Evolutionary conservation across 2,888 invertebrate genomes (phyloP), one percentile per base, ranked within the genome.

Genomic region (Lamproptera curius): DNA sequence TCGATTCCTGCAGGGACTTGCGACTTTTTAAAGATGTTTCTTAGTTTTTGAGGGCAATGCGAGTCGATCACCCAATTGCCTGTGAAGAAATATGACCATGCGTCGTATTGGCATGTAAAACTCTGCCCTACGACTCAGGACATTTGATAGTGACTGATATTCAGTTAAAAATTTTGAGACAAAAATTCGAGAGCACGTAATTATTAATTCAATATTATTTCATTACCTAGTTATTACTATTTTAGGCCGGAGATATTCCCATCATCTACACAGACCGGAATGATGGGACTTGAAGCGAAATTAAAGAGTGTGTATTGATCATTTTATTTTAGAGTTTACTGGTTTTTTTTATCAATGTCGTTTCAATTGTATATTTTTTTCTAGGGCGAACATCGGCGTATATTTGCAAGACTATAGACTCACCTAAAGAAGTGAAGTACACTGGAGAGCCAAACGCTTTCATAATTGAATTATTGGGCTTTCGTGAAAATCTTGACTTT

Each of bases 381-480:
- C 15, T 47, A 76, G 77, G 50, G 15, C 62, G 46, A 42, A 54
- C 49, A 14, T 56, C 64, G 6, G 11, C 39, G 0, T 34, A 48
- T 2, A 55, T 46, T 20, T 41, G 43, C 28, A 51, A 40, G 33
- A 42, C 33, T 43, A 40, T 20, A 3, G 61, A 64, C 2, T 51
- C 59, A 1, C 46, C 26, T 3, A 53, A 54, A 13, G 37, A 35
- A 8, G 43, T 52, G 2, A 51, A 56, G 1, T 74, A 71, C 50
- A 52, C 61, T 1, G 90, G 90, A 0, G 70, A 72, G 34, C 70
- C 79, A 0, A 91, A 92, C 65, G 92, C 91, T 0, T 92, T 93
- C 63, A 83, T 87, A 13, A 74, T 93, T 36, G 92, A 92, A 65
- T 63, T 93, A 13, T 90, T 89, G 56, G 90, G 88, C 1, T 70